A percentile compares a stretch with the other conserved stretches of the same genome.
These are phyloP conservation scores for Cossypha dichroa DNA, from an alignment of 2,797 vertebrate genomes.

Conservation along the genomic window DNA sequence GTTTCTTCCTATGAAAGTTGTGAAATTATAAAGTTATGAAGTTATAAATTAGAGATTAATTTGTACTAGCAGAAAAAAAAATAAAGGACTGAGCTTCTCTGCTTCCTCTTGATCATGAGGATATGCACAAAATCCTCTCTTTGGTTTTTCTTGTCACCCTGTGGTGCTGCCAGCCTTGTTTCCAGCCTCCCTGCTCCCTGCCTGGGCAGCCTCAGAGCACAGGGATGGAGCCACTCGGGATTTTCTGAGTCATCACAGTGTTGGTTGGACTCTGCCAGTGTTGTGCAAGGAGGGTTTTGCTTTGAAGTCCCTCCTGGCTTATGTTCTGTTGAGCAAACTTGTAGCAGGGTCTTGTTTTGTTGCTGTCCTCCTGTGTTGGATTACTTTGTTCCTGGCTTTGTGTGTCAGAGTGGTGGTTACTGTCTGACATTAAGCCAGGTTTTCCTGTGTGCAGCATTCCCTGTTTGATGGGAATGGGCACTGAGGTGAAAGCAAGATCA, in stretches of 20 bases:
- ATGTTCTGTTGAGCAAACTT: background rate
- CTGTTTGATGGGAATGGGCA: background rate
- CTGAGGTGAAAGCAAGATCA: background rate
- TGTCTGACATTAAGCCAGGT: background rate
- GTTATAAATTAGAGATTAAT: background rate
- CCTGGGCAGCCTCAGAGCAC: background rate
- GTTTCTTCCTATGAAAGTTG: background rate
- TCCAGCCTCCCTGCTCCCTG: background rate
- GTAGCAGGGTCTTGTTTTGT: background rate
- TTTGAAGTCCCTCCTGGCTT: constrained; percentile 40
- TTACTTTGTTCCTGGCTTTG: background rate
- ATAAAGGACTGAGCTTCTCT: background rate
- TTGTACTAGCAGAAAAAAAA: background rate
- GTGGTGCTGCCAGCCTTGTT: background rate
- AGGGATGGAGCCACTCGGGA: background rate
- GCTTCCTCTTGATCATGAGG: rapidly evolving
- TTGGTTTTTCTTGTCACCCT: background rate
- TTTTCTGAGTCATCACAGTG: background rate
- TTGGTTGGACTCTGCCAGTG: background rate
- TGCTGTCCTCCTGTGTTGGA: background rate
- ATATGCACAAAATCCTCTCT: background rate
- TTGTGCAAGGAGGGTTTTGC: background rate
- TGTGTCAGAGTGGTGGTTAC: background rate
- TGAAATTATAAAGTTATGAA: no score
- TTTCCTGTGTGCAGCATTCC: background rate